phyloP scores from a whole-genome alignment of 2,797 vertebrate genomes.

The Scarus forsteni region DNA sequence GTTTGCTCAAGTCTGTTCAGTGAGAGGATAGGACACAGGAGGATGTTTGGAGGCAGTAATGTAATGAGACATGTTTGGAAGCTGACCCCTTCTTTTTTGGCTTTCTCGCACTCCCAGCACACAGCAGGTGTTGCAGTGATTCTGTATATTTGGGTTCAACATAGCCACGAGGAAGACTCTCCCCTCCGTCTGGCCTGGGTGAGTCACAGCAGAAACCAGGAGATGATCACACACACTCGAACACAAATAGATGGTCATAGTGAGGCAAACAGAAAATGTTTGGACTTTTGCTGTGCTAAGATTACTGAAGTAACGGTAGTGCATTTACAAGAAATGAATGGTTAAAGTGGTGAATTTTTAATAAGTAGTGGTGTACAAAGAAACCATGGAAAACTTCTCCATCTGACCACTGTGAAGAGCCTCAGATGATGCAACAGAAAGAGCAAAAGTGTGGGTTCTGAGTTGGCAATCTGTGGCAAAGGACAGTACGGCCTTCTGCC shows the following conservation, averaged over 20 bases:
- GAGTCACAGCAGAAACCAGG: constrained; percentile 57
- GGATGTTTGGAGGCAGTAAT: constrained; percentile 5
- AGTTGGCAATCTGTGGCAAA: neutral
- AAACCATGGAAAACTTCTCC: neutral
- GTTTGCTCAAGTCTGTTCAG: neutral
- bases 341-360: no score
- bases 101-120: constrained; percentile 23
- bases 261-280: constrained; percentile 19
- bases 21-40: neutral
- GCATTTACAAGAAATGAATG: no score
- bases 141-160: constrained; percentile 43
- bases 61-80: constrained; percentile 24
- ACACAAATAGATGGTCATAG: neutral
- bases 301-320: no score
- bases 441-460: neutral
- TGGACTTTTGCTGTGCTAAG: neutral
- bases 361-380: neutral
- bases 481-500: no score
- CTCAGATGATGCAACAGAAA: neutral
- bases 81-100: constrained; percentile 10
- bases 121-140: constrained; percentile 48
- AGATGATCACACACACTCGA: constrained; percentile 52
- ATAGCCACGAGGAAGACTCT: constrained; percentile 34
- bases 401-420: no score
- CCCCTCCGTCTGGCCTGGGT: constrained; percentile 50